Evolutionary conservation across 2,113 vertebrate genomes (phyloP), one percentile per base, ranked within the genome.

Genomic region (Spea bombifrons): DNA sequence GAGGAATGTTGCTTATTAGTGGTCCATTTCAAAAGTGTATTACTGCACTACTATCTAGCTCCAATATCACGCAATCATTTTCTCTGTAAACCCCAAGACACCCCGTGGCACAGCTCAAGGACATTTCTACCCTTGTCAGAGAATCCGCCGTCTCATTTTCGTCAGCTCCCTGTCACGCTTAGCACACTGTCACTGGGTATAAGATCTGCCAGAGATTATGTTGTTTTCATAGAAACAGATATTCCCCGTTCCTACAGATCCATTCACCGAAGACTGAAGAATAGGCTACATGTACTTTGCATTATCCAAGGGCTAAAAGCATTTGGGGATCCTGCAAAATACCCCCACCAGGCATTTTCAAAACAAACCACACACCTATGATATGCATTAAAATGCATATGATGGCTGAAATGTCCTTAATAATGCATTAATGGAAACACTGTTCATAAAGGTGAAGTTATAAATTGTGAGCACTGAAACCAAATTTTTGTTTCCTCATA

Each of bases 141-240:
- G 30, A 74, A 49, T 67, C 43, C 12, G 44, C 50, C 13, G 49
- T 74, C 50, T 67, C 70, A 57, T 72, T 10, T 10, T 64, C 44
- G 55, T 68, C 71, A 9, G 59, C 17, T 43, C 50, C 53, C 8
- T 59, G 77, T 55, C 68, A 78, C 71, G 50, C 16, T 61, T 15
- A 80, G 71, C 44, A 50, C 65, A n/a, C 71, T 80, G 71, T 80
- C 78, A 74, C 46, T 68, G 47, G 66, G 74, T 74, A 71, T 68
- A 12, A 50, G 44, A 52, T 80, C 49, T 74, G 64, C 63, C 65
- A 12, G 45, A 5, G 65, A 61, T 80, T 52, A 74, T 68, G 71
- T 68, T 30, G 55, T 72, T 71, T 80, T 68, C 17, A 10, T 67
- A n/a, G 66, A 55, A 63, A 74, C 45, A 67, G 52, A 59, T 13